A percentile compares a stretch with the other conserved stretches of the same genome.
phyloP scores from a whole-genome alignment of 2,797 vertebrate genomes.

The Sebastes miniatus region DNA sequence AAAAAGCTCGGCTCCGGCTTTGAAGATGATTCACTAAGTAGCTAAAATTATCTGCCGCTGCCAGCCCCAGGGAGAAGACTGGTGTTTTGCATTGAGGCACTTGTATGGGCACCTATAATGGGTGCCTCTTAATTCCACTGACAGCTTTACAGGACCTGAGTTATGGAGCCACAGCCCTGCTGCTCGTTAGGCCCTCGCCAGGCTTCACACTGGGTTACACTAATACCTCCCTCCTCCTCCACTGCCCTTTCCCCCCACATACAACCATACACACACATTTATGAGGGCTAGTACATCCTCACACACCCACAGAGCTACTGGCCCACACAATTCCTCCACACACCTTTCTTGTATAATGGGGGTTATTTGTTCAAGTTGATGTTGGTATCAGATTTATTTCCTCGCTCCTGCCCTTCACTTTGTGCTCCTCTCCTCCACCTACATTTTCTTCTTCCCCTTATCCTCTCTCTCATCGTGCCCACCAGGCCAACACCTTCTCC shows the following conservation, averaged over 20 bases:
- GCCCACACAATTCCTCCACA: slow-evolving; percentile 44
- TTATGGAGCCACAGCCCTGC: slow-evolving; percentile 73
- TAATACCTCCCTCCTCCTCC: slow-evolving; percentile 56
- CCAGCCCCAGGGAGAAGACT: slow-evolving; percentile 67
- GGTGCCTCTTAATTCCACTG: slow-evolving; percentile 83
- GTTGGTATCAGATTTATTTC: slow-evolving; percentile 56
- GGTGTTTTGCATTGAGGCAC: slow-evolving; percentile 79
- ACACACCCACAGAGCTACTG: slow-evolving; percentile 13
- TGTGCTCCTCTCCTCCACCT: slow-evolving; percentile 29
- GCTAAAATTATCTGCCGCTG: slow-evolving; percentile 78
- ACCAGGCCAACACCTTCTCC: slow-evolving; percentile 34
- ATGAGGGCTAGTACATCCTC: slow-evolving; percentile 7
- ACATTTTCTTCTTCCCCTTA: slow-evolving; percentile 26
- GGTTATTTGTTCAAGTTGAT: slow-evolving; percentile 62
- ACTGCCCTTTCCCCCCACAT: slow-evolving; percentile 35
- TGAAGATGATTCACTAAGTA: slow-evolving; percentile 83
- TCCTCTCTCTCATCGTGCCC: slow-evolving; percentile 29
- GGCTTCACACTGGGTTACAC: slow-evolving; percentile 70
- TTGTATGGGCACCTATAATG: slow-evolving; percentile 80
- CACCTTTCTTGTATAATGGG: slow-evolving; percentile 49
- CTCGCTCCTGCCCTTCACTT: slow-evolving; percentile 35
- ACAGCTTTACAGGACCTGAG: slow-evolving; percentile 83
- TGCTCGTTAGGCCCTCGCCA: slow-evolving; percentile 74
- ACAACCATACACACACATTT: slow-evolving; percentile 33
- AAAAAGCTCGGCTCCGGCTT: slow-evolving; percentile 49